Percentiles rank a stretch among this genome's conserved stretches.
Conservation (phyloP, 2,113 vertebrate genomes). For the Colistium nudipinnis region DNA sequence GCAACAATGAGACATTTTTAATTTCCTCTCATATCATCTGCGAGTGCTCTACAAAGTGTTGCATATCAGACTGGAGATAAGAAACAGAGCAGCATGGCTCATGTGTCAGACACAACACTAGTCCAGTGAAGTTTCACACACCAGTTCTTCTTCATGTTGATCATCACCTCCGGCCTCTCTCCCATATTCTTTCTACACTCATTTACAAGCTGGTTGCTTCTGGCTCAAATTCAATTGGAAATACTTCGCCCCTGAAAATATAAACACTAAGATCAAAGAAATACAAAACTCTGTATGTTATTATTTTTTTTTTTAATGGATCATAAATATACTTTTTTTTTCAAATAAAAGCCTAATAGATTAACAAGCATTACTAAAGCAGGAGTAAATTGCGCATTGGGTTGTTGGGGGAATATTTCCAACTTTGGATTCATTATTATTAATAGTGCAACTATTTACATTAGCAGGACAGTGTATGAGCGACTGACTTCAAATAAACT, state of each 20-base stretch:
- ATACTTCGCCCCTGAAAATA: slow-evolving; percentile 1
- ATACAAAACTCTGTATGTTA: background rate
- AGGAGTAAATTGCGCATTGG: background rate
- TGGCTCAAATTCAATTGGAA: background rate
- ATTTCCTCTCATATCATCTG: slow-evolving; percentile 49
- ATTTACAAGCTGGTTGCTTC: background rate
- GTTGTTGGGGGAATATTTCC: background rate
- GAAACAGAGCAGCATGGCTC: slow-evolving; percentile 46
- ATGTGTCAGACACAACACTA: slow-evolving; percentile 59
- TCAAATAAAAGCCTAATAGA: background rate
- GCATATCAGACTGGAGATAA: slow-evolving; percentile 74
- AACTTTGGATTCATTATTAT: background rate
- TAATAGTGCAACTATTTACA: background rate
- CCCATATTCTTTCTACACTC: background rate
- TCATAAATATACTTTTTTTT: background rate
- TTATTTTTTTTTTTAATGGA: no score
- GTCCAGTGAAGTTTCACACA: slow-evolving; percentile 66
- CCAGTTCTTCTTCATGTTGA: slow-evolving; percentile 40
- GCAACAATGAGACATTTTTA: slow-evolving; percentile 47
- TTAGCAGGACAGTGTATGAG: background rate
- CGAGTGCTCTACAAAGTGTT: slow-evolving; percentile 66
- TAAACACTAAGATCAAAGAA: background rate
- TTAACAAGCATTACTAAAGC: background rate
- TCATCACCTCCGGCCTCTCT: slow-evolving; percentile 3
- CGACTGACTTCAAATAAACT: background rate